phyloP scores from a whole-genome alignment of 2,888 invertebrate genomes.

The Drosophila buzzatii region DNA sequence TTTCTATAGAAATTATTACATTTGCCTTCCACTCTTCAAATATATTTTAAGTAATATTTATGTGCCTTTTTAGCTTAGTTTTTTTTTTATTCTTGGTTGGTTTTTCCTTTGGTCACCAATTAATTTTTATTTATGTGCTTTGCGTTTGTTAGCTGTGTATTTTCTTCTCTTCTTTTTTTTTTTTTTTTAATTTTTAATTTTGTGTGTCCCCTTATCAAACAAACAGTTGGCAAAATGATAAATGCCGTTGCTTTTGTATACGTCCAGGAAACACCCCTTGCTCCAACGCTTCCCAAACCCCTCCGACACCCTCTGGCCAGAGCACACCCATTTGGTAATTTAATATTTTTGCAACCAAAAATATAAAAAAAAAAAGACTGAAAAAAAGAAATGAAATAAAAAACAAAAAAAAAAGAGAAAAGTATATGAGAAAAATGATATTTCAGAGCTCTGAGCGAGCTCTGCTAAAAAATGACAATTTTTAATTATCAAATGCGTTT shows the following conservation, averaged over 20 bases:
- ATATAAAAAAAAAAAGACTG: constrained; percentile 1
- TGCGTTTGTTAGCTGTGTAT: constrained; percentile 45
- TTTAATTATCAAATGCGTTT: constrained; percentile 84
- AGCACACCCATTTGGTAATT: constrained; percentile 67
- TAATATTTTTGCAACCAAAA: constrained; percentile 65
- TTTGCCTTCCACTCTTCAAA: constrained; percentile 49
- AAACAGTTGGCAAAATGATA: constrained; percentile 82
- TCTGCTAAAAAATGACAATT: constrained; percentile 77
- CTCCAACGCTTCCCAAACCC: constrained; percentile 1
- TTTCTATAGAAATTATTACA: constrained; percentile 13
- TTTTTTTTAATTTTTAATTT: constrained; percentile 34
- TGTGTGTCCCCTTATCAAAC: constrained; percentile 75
- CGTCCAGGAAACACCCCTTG: constrained; percentile 50
- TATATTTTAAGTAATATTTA: constrained; percentile 76
- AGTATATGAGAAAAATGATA: constrained; percentile 57
- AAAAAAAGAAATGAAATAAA: constrained; percentile 3
- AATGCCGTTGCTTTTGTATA: constrained; percentile 70
- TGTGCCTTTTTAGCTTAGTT: constrained; percentile 35
- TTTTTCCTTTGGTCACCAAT: constrained; percentile 60
- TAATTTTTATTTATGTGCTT: constrained; percentile 77
- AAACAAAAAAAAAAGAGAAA: constrained; percentile 10
- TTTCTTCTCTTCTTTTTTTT: constrained; percentile 18
- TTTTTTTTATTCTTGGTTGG: constrained; percentile 21
- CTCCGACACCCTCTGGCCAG: constrained; percentile 6
- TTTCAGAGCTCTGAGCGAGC: constrained; percentile 49